These are phyloP conservation scores for Mesopsocus fuscifrons DNA, from an alignment of 2,888 invertebrate species.

Conservation along the genomic window DNA sequence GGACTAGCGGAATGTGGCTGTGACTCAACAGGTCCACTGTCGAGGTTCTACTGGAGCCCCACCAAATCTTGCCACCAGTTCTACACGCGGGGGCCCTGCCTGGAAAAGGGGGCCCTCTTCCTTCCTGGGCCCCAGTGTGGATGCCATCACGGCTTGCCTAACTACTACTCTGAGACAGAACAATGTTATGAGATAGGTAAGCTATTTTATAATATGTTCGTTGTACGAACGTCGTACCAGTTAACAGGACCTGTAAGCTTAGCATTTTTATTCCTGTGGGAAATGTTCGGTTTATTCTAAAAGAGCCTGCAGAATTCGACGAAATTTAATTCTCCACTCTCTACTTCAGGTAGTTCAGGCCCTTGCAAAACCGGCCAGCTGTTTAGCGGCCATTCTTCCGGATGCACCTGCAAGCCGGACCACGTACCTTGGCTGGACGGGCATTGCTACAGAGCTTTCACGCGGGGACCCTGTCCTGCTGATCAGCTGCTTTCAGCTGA, in stretches of 20 bases:
- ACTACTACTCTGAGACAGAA: constrained; percentile 46
- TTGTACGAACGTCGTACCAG: too few relatives aligned
- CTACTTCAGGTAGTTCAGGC: constrained; percentile 13
- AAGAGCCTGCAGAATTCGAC: too few relatives aligned
- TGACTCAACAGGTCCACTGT: constrained; percentile 29
- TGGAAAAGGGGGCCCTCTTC: constrained; percentile 53
- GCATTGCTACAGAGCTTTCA: constrained; percentile 57
- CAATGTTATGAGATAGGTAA: constrained; percentile 62
- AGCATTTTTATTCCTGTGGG: too few relatives aligned
- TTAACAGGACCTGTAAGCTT: too few relatives aligned
- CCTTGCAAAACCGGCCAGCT: constrained; percentile 16
- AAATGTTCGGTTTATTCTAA: too few relatives aligned
- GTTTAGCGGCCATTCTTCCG: constrained; percentile 27
- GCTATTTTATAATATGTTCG: too few relatives aligned
- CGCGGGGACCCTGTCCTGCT: constrained; percentile 49
- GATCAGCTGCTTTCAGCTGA: constrained; percentile 34
- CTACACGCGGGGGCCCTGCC: constrained; percentile 62
- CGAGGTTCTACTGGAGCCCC: constrained; percentile 37
- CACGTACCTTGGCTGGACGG: constrained; percentile 42
- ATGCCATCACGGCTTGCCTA: constrained; percentile 48
- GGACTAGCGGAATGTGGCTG: constrained; percentile 46
- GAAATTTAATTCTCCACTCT: constrained; percentile 1
- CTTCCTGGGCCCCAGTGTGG: constrained; percentile 55
- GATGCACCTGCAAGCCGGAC: constrained; percentile 49
- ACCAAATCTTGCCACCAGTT: constrained; percentile 58